A percentile compares a stretch with the other conserved stretches of the same genome.
Conservation (phyloP, 2,888 invertebrate genomes). For the Hipparchia semele region DNA sequence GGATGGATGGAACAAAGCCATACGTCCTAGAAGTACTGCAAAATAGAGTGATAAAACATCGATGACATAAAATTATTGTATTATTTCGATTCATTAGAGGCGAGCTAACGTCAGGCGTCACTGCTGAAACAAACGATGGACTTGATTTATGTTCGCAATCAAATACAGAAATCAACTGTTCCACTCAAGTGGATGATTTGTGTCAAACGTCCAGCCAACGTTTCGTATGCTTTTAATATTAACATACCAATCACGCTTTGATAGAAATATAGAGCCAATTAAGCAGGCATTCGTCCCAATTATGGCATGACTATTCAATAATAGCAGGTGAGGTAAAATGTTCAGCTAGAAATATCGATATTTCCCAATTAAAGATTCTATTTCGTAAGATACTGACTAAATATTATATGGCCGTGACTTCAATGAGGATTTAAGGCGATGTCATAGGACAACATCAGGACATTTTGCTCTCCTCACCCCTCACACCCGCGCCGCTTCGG, state of each 20-base stretch:
- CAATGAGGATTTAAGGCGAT: no score
- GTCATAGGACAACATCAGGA: no score
- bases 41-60: background rate
- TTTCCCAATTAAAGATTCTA: no score
- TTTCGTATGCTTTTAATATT: constrained; percentile 27
- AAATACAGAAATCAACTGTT: constrained; percentile 41
- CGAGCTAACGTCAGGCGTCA: constrained; percentile 13
- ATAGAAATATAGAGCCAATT: background rate
- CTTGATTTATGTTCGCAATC: constrained; percentile 44
- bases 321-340: background rate
- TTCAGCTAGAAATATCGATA: no score
- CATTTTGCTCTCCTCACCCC: no score
- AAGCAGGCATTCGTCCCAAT: background rate
- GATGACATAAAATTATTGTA: constrained; percentile 10
- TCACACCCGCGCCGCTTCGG: no score
- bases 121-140: constrained; percentile 38
- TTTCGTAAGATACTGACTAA: no score
- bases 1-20: no score
- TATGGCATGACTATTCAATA: background rate
- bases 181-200: constrained; percentile 36
- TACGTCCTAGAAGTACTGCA: no score
- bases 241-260: constrained; percentile 14
- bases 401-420: no score
- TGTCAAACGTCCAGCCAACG: constrained; percentile 28
- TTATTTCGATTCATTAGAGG: constrained; percentile 24